phyloP scores from a whole-genome alignment of 1,140 invertebrate species.

The Lepidostoma basale region DNA sequence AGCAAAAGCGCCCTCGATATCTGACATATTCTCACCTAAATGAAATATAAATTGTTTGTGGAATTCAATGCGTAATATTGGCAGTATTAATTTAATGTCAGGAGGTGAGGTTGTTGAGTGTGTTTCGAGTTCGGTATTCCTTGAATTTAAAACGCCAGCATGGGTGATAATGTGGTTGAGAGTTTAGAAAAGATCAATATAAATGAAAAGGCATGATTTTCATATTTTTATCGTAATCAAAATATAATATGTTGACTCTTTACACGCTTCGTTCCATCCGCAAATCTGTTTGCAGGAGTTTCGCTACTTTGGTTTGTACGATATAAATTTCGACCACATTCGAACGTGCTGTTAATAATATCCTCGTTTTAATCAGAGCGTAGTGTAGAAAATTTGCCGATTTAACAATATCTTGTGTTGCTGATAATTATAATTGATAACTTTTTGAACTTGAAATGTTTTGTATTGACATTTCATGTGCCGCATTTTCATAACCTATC shows the following conservation, averaged over 20 bases:
- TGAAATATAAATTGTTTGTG: too few species aligned
- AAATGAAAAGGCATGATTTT: constrained; percentile 72
- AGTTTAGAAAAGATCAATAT: constrained; percentile 64
- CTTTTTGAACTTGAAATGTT: background rate
- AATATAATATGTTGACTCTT: constrained; percentile 60
- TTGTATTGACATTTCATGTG: background rate
- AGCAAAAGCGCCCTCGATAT: too few species aligned
- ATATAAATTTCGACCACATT: constrained; percentile 52
- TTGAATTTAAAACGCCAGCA: constrained; percentile 47
- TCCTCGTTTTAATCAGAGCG: constrained; percentile 7
- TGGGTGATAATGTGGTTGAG: constrained; percentile 62
- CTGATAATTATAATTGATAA: background rate
- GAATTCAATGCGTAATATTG: too few species aligned
- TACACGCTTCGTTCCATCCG: constrained; percentile 60
- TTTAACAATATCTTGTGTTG: constrained; percentile 5
- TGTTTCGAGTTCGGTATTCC: too few species aligned
- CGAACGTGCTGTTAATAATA: constrained; percentile 19
- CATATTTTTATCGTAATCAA: constrained; percentile 53
- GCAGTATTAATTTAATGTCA: too few species aligned
- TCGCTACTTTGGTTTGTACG: constrained; percentile 66
- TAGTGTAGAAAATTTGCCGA: background rate
- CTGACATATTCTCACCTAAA: too few species aligned
- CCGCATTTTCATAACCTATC: constrained; percentile 26
- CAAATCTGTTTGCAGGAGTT: constrained; percentile 57
- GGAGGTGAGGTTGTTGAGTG: too few species aligned